These are phyloP conservation scores for Drosophila tani DNA, from an alignment of 1,140 invertebrate genomes.

Conservation along the genomic window DNA sequence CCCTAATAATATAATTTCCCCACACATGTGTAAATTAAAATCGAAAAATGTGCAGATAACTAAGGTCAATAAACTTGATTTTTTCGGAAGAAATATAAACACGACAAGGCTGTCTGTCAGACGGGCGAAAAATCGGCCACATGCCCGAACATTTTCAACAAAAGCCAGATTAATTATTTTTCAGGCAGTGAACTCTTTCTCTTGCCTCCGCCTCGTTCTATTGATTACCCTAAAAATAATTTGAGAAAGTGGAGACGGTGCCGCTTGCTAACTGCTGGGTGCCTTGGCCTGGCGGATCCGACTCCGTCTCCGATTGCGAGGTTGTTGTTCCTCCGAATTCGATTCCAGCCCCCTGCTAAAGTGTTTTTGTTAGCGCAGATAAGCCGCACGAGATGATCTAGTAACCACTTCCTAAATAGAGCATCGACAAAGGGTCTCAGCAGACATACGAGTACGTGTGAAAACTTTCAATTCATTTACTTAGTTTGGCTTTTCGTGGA, in stretches of 20 bases:
- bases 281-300: constrained; percentile 31
- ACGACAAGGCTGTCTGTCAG: constrained; percentile 40
- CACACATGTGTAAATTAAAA: constrained; percentile 22
- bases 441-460: constrained; percentile 31
- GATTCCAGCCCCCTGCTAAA: constrained; percentile 38
- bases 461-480: constrained; percentile 52
- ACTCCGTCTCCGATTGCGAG: constrained; percentile 25
- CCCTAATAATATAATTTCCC: constrained; percentile 18
- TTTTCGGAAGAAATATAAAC: constrained; percentile 15
- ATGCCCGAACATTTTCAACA: constrained; percentile 41
- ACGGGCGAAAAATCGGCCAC: constrained; percentile 46
- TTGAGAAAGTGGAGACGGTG: constrained; percentile 36
- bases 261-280: constrained; percentile 48
- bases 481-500: constrained; percentile 14
- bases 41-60: constrained; percentile 32
- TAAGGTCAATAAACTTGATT: constrained; percentile 39
- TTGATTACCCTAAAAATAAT: constrained; percentile 60
- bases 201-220: constrained; percentile 33
- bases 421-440: constrained; percentile 19
- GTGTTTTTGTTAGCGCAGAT: constrained; percentile 45
- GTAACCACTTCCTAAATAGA: constrained; percentile 35
- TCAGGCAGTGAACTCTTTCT: constrained; percentile 39
- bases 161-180: constrained; percentile 55
- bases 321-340: constrained; percentile 47
- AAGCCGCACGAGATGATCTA: constrained; percentile 45